phyloP scores from a whole-genome alignment of 2,888 invertebrate genomes.

The Caenorhabditis macrosperma region DNA sequence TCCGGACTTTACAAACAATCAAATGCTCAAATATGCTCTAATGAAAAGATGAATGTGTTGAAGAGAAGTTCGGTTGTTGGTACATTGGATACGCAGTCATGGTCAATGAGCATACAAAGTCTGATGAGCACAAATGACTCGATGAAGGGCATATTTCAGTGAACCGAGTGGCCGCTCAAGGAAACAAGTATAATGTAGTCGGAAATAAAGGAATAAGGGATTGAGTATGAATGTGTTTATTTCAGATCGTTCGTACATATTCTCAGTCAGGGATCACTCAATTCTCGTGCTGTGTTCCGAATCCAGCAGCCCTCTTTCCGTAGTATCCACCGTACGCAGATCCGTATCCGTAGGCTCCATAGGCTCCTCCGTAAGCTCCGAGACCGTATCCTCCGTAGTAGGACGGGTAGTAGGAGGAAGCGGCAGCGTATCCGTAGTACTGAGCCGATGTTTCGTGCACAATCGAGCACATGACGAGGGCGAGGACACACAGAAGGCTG shows the following conservation, averaged over 20 bases:
- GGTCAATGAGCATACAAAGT: neutral
- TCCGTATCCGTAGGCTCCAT: conserved; percentile 33
- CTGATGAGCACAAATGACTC: neutral
- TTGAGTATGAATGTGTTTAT: neutral
- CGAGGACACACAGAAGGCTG: conserved; percentile 48
- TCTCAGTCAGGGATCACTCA: neutral
- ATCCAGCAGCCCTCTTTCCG: conserved; percentile 20
- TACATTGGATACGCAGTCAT: no score
- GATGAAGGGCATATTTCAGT: neutral
- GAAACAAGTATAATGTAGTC: neutral
- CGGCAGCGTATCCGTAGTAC: conserved; percentile 40
- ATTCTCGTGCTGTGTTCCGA: conserved; percentile 1
- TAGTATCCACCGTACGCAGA: conserved; percentile 16
- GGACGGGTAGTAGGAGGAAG: conserved; percentile 46
- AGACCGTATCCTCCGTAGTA: conserved; percentile 37
- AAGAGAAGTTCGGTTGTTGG: no score
- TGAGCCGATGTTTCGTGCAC: conserved; percentile 43
- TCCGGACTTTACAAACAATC: no score
- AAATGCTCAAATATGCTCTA: no score
- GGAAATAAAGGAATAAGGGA: neutral
- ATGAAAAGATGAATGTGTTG: no score
- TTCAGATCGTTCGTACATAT: conserved; percentile 6
- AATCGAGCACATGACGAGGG: conserved; percentile 47
- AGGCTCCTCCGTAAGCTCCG: conserved; percentile 34
- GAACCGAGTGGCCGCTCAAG: no score